These are phyloP conservation scores for Pemphredon lugubris DNA, from an alignment of 2,888 invertebrate species.

Conservation along the genomic window DNA sequence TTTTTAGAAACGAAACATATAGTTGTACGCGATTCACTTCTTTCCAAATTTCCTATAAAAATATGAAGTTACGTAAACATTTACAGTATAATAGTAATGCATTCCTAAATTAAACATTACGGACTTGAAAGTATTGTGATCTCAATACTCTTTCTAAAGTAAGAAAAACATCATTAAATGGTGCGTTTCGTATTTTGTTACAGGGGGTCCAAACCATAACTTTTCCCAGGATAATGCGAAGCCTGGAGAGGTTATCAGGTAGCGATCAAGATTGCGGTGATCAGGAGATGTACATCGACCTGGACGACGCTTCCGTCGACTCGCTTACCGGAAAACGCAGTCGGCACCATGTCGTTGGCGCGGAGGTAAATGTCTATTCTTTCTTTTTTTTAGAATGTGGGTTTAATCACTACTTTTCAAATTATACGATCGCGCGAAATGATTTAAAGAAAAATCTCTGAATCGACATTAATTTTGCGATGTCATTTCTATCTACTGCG, in stretches of 20 bases:
- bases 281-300: constrained; percentile 81
- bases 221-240: constrained; percentile 77
- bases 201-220: constrained; percentile 52
- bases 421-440: not conserved
- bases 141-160: no score
- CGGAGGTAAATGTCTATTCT: constrained; percentile 71
- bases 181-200: constrained; percentile 43
- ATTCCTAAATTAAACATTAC: no score
- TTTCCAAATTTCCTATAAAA: no score
- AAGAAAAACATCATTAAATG: no score
- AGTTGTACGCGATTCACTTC: no score
- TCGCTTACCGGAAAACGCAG: constrained; percentile 80
- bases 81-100: no score
- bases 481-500: no score
- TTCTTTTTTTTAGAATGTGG: constrained; percentile 3
- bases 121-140: no score
- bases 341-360: constrained; percentile 77
- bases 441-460: no score
- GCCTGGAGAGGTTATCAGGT: constrained; percentile 79
- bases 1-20: no score
- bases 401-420: not conserved
- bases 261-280: constrained; percentile 80
- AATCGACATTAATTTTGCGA: no score
- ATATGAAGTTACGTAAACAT: no score
- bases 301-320: constrained; percentile 80